Evolutionary conservation across 1,140 invertebrate species (phyloP).

Genomic region (Zophobas atratus): DNA sequence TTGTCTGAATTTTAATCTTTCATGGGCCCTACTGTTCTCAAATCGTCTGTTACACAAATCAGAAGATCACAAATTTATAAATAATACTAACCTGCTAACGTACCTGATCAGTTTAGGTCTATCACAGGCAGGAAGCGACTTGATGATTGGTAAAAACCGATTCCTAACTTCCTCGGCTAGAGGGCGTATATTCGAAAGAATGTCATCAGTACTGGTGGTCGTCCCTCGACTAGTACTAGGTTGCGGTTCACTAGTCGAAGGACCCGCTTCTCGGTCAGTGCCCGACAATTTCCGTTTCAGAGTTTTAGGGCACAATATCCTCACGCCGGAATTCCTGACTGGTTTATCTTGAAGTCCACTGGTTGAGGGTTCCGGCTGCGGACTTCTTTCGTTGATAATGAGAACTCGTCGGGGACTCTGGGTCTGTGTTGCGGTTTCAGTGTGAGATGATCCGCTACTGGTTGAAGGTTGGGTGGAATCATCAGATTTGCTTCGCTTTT

Average conservation of each 20-base stretch:
- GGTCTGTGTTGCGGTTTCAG: slow-evolving; percentile 35
- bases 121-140: slow-evolving; percentile 57
- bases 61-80: slow-evolving; percentile 8
- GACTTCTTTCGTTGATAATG: slow-evolving; percentile 24
- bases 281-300: background rate
- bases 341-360: slow-evolving; percentile 17
- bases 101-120: slow-evolving; percentile 60
- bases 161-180: slow-evolving; percentile 59
- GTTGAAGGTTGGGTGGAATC: background rate
- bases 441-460: slow-evolving; percentile 1
- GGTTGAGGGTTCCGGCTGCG: slow-evolving; percentile 19
- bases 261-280: background rate
- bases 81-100: background rate
- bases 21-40: slow-evolving; percentile 58
- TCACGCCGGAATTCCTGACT: slow-evolving; percentile 7
- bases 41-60: slow-evolving; percentile 54
- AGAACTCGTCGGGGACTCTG: slow-evolving; percentile 35
- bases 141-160: slow-evolving; percentile 60
- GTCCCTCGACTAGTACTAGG: slow-evolving; percentile 5
- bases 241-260: slow-evolving; percentile 6
- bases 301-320: slow-evolving; percentile 29
- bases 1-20: slow-evolving; percentile 56
- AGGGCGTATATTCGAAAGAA: slow-evolving; percentile 55
- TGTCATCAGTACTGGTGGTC: slow-evolving; percentile 49
- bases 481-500: slow-evolving; percentile 44